These are phyloP conservation scores for Cossypha niveicapilla DNA, from an alignment of 2,797 vertebrate species.

Conservation along the genomic window DNA sequence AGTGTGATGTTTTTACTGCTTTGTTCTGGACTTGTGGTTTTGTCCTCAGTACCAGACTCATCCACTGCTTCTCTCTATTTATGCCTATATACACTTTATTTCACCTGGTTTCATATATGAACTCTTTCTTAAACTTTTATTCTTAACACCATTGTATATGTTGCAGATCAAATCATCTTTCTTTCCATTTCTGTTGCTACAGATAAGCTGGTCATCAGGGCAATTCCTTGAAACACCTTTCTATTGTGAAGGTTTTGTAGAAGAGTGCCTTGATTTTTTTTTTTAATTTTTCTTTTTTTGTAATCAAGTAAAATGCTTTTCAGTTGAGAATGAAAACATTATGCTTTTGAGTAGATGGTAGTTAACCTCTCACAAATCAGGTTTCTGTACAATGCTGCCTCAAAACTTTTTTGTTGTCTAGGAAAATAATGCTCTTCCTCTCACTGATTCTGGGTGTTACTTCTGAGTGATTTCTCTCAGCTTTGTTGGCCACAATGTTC, in stretches of 20 bases:
- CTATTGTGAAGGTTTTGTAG: not conserved
- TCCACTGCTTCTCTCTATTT: not conserved
- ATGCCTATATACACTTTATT: not conserved
- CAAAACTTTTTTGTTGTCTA: not conserved
- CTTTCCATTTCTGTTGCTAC: not conserved
- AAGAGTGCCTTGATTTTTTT: not conserved
- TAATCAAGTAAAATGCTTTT: not conserved
- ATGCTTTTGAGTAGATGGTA: not conserved
- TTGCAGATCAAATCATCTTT: not conserved
- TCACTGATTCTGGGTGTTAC: not conserved
- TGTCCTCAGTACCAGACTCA: not conserved
- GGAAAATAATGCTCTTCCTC: not conserved
- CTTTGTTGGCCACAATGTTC: not conserved
- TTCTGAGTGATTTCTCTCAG: not conserved
- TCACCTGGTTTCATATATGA: not conserved
- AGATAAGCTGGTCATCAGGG: not conserved
- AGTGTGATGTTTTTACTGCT: not conserved
- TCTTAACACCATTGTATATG: not conserved
- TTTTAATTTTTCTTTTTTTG: not conserved
- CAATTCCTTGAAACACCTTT: not conserved
- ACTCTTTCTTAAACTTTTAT: not conserved
- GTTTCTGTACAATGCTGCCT: not conserved
- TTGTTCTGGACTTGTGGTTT: not conserved
- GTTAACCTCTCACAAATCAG: not conserved
- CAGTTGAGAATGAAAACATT: not conserved